Base-by-base conservation (phyloP, 2,888 invertebrate genomes). In the Bedellia somnulentella region DNA sequence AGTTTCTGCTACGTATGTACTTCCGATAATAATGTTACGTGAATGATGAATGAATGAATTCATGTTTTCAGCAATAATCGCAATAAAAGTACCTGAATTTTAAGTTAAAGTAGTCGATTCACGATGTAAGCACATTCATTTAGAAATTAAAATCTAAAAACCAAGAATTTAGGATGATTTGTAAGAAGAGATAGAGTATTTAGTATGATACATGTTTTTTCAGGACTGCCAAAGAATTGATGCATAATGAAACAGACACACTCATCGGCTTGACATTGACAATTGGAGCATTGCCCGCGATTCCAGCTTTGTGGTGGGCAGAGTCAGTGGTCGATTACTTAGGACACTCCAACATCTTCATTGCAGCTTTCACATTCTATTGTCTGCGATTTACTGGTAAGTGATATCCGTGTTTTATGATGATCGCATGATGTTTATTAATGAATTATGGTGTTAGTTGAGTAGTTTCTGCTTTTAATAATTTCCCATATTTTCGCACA, bases 271-370 rank as follows among this genome's bases (percentile, higher is more conserved):
- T 87, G 27, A 82, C 85, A 13, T 49, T 86, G 51, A 82, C 84
- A 2, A 75, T 81, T 9, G 86, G 85, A 27, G 84, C 87, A 4
- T 45, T 87, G 35, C 85, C 86, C 1, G 86, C 87, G 2, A 64
- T 86, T 25, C 78, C 85, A 4, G 83, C 86, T 42, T 68, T 91
- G 16, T 84, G 83, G 75, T 85, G 85, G 63, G 88, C 91, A 2
- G 92, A 93, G 45, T 82, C 82, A 40, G 80, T 93, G 18, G 87
- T 93, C 18, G 88, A 91, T 63, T 90, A 86, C 55, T 85, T 91
- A 39, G 87, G 87, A 8, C 86, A 87, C 47, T 87, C 89, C 38
- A 90, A 92, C 57, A 80, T 92, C 31, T 81, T 92, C 45, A 90
- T 91, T 44, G 80, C 83, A 35, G 87, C 88, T n/a, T 87, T 92